Evolutionary conservation across 1,140 invertebrate species (phyloP).

Genomic region (Drosophila leontia): DNA sequence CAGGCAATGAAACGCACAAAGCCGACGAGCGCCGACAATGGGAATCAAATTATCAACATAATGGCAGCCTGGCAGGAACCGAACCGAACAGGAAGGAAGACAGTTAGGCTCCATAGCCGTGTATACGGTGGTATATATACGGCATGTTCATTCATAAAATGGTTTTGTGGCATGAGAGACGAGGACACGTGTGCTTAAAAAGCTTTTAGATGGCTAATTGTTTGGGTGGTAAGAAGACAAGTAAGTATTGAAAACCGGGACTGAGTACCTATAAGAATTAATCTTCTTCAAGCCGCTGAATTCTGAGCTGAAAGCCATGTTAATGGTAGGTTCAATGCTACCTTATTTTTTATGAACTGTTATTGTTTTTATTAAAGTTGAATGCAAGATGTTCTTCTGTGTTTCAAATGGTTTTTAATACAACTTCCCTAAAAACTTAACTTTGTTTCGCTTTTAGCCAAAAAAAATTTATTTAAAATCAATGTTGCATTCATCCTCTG

Average conservation of each 20-base stretch:
- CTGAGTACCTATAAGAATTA: neutral
- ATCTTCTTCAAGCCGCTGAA: neutral
- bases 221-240: neutral
- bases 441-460: no score
- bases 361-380: neutral
- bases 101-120: slow-evolving; percentile 7
- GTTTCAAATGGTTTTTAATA: no score
- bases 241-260: neutral
- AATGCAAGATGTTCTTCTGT: neutral
- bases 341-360: neutral
- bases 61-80: slow-evolving; percentile 14
- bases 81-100: slow-evolving; percentile 4
- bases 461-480: no score
- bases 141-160: slow-evolving; percentile 52
- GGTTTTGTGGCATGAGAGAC: slow-evolving; percentile 12
- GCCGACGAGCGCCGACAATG: slow-evolving; percentile 32
- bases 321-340: neutral
- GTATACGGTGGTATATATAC: slow-evolving; percentile 3
- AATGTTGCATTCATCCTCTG: no score
- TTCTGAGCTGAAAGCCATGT: neutral
- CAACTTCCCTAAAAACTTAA: no score
- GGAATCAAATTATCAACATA: slow-evolving; percentile 56
- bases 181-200: slow-evolving; percentile 16
- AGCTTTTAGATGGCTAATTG: slow-evolving; percentile 43
- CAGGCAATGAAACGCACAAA: slow-evolving; percentile 33